Evolutionary conservation across 2,888 invertebrate genomes (phyloP).

Genomic region (Eurois occulta): DNA sequence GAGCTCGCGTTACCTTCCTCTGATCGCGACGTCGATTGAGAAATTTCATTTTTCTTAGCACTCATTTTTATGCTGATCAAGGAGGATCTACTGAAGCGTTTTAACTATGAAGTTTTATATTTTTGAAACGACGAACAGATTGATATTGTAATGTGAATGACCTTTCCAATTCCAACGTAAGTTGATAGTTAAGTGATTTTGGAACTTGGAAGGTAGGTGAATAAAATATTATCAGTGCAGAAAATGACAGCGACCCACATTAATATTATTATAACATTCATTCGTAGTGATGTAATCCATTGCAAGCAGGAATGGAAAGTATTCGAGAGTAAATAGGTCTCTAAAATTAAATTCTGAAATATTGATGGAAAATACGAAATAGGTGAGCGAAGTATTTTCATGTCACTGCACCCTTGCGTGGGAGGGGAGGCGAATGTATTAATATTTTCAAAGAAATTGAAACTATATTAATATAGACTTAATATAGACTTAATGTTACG

Average conservation of each 20-base stretch:
- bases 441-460: slow-evolving; percentile 44
- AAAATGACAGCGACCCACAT: slow-evolving; percentile 43
- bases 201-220: background rate
- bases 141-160: background rate
- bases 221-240: slow-evolving; percentile 21
- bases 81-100: background rate
- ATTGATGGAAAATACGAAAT: slow-evolving; percentile 53
- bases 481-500: slow-evolving; percentile 8
- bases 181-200: background rate
- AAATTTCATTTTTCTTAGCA: slow-evolving; percentile 36
- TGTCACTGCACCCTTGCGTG: slow-evolving; percentile 54
- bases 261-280: slow-evolving; percentile 21
- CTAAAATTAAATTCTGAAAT: slow-evolving; percentile 60
- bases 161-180: background rate
- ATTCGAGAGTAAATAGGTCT: slow-evolving; percentile 31
- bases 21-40: slow-evolving; percentile 31
- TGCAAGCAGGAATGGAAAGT: slow-evolving; percentile 28
- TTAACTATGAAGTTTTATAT: background rate
- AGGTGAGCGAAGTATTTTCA: slow-evolving; percentile 45
- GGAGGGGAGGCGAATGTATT: slow-evolving; percentile 32
- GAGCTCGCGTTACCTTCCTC: slow-evolving; percentile 34
- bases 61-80: slow-evolving; percentile 45
- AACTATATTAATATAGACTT: slow-evolving; percentile 32
- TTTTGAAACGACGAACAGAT: background rate
- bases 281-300: slow-evolving; percentile 21